Evolutionary conservation across 2,113 vertebrate genomes (phyloP), one percentile per base, ranked within the genome.

Genomic region (Stigmatopora nigra): DNA sequence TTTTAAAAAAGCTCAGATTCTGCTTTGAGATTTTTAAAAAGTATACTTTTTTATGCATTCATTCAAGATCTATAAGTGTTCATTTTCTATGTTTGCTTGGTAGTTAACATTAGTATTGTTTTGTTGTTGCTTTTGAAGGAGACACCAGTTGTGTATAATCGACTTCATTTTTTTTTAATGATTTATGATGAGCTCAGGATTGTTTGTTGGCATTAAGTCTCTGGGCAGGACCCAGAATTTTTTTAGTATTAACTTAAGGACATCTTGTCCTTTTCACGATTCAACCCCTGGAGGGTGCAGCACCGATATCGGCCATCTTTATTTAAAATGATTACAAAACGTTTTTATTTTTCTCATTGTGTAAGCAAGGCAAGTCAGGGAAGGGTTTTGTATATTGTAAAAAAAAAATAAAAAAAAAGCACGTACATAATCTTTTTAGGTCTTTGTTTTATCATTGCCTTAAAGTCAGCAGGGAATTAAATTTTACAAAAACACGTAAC

Each of bases 201-300:
- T 38, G 62, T 49, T 48, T 61, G n/a, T 5, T 44, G 25, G 13
- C 15, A 22, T 45, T 11, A 22, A 22, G 62, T 45, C 66, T 52
- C 73, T 79, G 80, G 83, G 84, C 84, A 49, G 84, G 86, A 82
- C 78, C 82, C 75, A 55, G 79, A 64, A 38, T 45, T 63, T 31
- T 31, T 31, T 31, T 31, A 31, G 57, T 31, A 48, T 38, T 73
- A 79, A 81, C 79, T 64, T 61, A 9, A 78, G 82, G 73, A 77
- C 80, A 59, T 51, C 48, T 65, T 57, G 78, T 81, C 77, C 80
- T 82, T 65, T 48, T 45, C 59, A 25, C 15, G 48, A 17, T 69
- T 64, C 63, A 82, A 0, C 73, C 83, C 82, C 82, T 57, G 86
- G 86, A 76, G 82, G 80, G 76, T 12, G n/a, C 65, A 20, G 64